These are phyloP conservation scores for Nylanderia fulva DNA, from an alignment of 1,140 invertebrate species.

Conservation along the genomic window DNA sequence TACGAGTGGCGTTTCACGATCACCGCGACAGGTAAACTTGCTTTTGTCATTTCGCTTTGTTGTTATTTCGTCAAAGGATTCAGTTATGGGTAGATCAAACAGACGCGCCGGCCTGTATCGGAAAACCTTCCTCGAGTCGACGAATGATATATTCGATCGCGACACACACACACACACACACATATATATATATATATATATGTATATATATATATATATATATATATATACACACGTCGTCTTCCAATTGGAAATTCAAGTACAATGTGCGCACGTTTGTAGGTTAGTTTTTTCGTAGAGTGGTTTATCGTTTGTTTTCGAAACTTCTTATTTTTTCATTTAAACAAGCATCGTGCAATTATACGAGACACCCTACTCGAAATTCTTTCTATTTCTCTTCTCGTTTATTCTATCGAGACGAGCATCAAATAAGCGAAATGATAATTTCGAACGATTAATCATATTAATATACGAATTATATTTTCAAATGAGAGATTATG, in stretches of 20 bases:
- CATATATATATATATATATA: too few relatives aligned
- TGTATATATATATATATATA: too few relatives aligned
- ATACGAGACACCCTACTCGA: background rate
- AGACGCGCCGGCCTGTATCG: background rate
- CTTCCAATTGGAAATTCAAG: too few relatives aligned
- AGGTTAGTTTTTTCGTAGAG: too few relatives aligned
- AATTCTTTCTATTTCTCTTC: background rate
- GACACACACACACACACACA: too few relatives aligned
- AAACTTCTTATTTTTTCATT: too few relatives aligned
- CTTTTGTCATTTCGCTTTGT: background rate
- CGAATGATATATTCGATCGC: background rate
- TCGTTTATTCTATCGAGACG: background rate
- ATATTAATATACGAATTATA: background rate
- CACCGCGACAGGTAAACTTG: slow-evolving; percentile 62
- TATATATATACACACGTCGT: too few relatives aligned
- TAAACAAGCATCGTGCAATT: too few relatives aligned
- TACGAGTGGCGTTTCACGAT: slow-evolving; percentile 75
- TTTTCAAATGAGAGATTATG: background rate
- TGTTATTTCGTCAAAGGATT: background rate
- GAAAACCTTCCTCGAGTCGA: background rate
- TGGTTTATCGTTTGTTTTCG: too few relatives aligned
- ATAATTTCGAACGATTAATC: background rate
- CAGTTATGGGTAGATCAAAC: too few relatives aligned
- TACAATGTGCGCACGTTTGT: too few relatives aligned
- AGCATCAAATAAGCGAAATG: background rate